These are phyloP conservation scores for Mythimna impura DNA, from an alignment of 2,888 invertebrate species.

Conservation along the genomic window DNA sequence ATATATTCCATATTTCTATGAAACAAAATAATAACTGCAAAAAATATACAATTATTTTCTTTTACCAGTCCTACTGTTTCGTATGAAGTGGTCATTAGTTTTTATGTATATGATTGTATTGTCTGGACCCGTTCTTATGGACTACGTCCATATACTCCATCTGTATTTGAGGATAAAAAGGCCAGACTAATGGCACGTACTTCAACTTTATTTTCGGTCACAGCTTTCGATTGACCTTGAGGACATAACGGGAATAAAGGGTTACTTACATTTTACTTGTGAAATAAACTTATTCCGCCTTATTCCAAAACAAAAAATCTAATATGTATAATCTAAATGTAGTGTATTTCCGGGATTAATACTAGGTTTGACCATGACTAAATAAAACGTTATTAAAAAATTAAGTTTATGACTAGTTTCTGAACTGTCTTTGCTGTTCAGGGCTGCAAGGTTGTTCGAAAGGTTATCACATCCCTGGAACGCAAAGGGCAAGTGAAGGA, in stretches of 20 bases:
- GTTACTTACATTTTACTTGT: conserved; percentile 1
- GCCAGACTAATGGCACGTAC: conserved; percentile 21
- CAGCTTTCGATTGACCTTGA: conserved; percentile 17
- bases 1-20: background rate
- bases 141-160: conserved; percentile 22
- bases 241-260: conserved; percentile 1
- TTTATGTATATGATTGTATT: conserved; percentile 60
- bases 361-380: too few relatives aligned
- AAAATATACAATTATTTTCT: conserved; percentile 1
- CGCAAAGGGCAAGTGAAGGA: too few relatives aligned
- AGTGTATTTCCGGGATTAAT: too few relatives aligned
- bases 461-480: too few relatives aligned
- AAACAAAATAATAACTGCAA: background rate
- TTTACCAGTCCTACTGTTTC: conserved; percentile 22
- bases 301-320: too few relatives aligned
- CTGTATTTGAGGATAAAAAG: conserved; percentile 33
- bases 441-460: too few relatives aligned
- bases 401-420: too few relatives aligned
- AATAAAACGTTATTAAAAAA: too few relatives aligned
- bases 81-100: conserved; percentile 44
- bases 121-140: conserved; percentile 50
- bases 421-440: too few relatives aligned
- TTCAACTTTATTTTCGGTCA: conserved; percentile 42
- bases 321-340: too few relatives aligned
- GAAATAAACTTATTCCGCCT: background rate